Evolutionary conservation across 2,888 invertebrate genomes (phyloP).

Genomic region (Conus canariensis): DNA sequence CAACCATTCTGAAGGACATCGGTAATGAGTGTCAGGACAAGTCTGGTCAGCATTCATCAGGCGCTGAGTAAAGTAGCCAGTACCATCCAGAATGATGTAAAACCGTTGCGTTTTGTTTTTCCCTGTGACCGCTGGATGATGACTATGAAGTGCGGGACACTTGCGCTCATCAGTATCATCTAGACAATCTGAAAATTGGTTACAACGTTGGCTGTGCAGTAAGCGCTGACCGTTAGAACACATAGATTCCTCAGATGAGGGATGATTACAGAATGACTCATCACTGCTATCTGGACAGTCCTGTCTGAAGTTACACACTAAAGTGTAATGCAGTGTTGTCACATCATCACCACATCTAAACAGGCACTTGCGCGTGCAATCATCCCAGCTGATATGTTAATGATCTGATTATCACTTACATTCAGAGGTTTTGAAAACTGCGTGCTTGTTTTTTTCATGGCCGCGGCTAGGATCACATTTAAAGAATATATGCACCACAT

Average conservation of each 20-base stretch:
- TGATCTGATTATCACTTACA: neutral
- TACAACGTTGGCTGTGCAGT: no score
- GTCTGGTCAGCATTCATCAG: neutral
- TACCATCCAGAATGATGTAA: neutral
- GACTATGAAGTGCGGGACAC: no score
- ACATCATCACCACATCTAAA: neutral
- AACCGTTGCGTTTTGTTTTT: neutral
- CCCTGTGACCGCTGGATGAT: no score
- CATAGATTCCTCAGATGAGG: neutral
- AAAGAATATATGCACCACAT: neutral
- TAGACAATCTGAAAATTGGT: no score
- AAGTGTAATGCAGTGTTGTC: neutral
- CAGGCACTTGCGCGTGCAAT: neutral
- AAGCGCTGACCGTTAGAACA: no score
- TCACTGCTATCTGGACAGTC: conserved; percentile 8
- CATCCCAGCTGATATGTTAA: neutral
- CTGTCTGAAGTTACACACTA: neutral
- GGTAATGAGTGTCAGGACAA: neutral
- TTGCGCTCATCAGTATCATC: no score
- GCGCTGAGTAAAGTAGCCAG: neutral
- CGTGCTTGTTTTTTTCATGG: neutral
- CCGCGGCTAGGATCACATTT: neutral
- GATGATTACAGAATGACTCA: conserved; percentile 4
- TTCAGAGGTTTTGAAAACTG: neutral
- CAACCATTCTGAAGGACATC: neutral